These are phyloP conservation scores for Heteromurus nitidus DNA, from an alignment of 2,888 invertebrate species.

Conservation along the genomic window DNA sequence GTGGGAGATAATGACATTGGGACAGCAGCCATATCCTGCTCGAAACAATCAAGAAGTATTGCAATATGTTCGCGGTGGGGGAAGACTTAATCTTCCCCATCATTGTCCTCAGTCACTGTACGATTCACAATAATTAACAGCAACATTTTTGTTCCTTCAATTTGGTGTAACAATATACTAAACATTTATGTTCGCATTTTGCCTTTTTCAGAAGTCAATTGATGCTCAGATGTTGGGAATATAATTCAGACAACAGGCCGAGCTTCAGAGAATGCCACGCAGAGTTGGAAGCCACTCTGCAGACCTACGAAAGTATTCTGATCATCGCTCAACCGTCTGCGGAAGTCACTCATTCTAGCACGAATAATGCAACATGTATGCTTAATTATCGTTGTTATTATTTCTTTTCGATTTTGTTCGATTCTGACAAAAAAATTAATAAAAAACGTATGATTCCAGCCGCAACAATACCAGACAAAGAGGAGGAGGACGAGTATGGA, in stretches of 20 bases:
- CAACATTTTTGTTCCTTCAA: background rate
- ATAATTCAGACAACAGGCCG: constrained; percentile 87
- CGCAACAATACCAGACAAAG: background rate
- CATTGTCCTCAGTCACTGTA: constrained; percentile 78
- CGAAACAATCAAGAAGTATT: constrained; percentile 94
- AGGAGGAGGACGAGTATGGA: constrained; percentile 53
- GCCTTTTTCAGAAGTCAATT: constrained; percentile 84
- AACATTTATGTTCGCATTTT: too few species aligned
- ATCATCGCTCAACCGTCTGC: constrained; percentile 2
- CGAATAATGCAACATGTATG: background rate
- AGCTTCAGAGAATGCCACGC: constrained; percentile 89
- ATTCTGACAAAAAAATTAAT: too few species aligned
- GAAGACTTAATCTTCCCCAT: constrained; percentile 66
- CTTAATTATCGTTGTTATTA: background rate
- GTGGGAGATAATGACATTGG: constrained; percentile 98
- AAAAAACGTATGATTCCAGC: background rate
- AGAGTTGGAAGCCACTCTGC: constrained; percentile 77
- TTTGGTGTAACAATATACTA: background rate
- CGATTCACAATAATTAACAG: constrained; percentile 75
- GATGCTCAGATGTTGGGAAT: constrained; percentile 93
- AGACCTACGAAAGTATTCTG: constrained; percentile 48
- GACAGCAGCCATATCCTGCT: constrained; percentile 97
- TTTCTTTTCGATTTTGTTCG: too few species aligned
- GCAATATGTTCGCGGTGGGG: constrained; percentile 82
- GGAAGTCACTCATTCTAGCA: background rate